Evolutionary conservation across 2,797 vertebrate genomes (phyloP).

Genomic region (Dryobates pubescens): DNA sequence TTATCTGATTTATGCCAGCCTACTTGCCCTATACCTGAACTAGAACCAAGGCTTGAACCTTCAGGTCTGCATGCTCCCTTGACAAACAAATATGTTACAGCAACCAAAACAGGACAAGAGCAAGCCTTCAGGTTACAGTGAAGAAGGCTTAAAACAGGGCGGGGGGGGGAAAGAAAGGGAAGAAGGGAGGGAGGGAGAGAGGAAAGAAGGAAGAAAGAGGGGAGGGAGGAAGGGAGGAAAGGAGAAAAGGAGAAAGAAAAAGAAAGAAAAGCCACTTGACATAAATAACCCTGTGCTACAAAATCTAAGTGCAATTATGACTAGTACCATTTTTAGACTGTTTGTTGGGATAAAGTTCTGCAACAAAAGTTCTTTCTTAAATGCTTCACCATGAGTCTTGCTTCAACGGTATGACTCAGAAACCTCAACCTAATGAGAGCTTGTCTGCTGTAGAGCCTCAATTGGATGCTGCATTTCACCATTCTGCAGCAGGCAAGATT

Average conservation of each 20-base stretch:
- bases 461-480: not conserved
- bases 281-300: not conserved
- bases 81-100: not conserved
- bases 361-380: conserved; percentile 53
- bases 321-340: conserved; percentile 37
- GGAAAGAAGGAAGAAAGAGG: too few species aligned
- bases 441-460: conserved; percentile 7
- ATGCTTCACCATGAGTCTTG: not conserved
- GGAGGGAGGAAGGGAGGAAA: too few species aligned
- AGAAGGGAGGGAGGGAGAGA: too few species aligned
- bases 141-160: not conserved
- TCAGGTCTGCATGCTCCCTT: not conserved
- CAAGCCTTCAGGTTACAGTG: not conserved
- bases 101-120: not conserved
- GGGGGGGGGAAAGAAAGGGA: too few species aligned
- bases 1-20: not conserved
- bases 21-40: not conserved
- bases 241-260: too few species aligned
- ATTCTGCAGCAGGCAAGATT: not conserved
- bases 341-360: not conserved
- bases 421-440: not conserved
- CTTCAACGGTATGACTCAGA: conserved; percentile 14
- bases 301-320: not conserved
- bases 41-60: not conserved
- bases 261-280: not conserved